Evolutionary conservation across 2,113 vertebrate species (phyloP).

Genomic region (Pluvialis apricaria): DNA sequence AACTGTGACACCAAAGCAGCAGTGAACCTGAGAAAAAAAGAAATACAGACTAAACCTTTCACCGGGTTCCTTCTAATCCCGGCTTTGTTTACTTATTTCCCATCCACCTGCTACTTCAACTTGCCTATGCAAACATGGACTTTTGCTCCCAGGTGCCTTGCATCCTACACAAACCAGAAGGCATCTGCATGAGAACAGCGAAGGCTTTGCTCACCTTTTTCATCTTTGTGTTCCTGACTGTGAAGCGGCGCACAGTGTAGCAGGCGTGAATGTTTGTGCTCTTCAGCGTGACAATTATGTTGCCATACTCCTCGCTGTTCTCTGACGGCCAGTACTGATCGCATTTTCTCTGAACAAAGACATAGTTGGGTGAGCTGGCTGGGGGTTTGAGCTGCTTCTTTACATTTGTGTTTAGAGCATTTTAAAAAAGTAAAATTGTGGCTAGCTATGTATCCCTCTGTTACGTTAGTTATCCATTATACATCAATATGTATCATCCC

Average conservation of each 20-base stretch:
- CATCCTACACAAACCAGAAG: neutral
- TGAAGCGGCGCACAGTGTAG: conserved; percentile 92
- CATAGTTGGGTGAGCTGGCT: neutral
- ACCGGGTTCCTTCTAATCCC: neutral
- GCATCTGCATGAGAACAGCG: neutral
- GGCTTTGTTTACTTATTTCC: neutral
- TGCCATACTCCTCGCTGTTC: conserved; percentile 95
- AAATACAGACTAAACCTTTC: neutral
- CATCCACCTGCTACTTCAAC: neutral
- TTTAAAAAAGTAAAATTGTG: neutral
- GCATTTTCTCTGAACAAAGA: conserved; percentile 88
- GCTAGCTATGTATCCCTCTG: neutral
- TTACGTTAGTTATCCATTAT: neutral
- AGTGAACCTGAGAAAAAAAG: neutral
- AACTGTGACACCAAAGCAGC: neutral
- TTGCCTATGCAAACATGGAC: fast-evolving
- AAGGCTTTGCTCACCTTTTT: conserved; percentile 82
- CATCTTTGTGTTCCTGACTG: conserved; percentile 90
- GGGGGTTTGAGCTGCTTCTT: neutral
- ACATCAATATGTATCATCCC: neutral
- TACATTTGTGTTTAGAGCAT: neutral
- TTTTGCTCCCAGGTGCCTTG: neutral
- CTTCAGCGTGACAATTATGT: conserved; percentile 92
- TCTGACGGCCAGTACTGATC: conserved; percentile 98
- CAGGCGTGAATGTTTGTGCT: conserved; percentile 94